Conservation (phyloP, 2,888 invertebrate genomes). For the Synanthedon myopaeformis region DNA sequence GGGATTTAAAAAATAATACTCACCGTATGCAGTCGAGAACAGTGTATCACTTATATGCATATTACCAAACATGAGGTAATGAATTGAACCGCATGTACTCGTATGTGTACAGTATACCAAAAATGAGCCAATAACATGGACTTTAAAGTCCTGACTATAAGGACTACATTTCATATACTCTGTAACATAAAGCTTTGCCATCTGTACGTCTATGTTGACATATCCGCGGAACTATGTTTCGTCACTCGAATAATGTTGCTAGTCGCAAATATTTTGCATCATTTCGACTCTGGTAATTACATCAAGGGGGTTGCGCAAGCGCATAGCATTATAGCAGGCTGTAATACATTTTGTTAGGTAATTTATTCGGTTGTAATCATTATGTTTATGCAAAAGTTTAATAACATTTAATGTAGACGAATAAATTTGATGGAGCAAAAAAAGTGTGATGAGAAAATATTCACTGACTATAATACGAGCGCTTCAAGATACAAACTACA, state of each 20-base stretch:
- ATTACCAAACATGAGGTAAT: slow-evolving; percentile 55
- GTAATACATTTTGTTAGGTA: background rate
- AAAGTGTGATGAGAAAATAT: too few species aligned
- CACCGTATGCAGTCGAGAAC: slow-evolving; percentile 14
- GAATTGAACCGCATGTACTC: slow-evolving; percentile 2
- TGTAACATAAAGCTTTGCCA: slow-evolving; percentile 2
- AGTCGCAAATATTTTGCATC: slow-evolving; percentile 43
- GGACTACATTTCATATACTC: too few species aligned
- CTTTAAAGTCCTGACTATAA: too few species aligned
- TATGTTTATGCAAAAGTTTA: slow-evolving; percentile 1
- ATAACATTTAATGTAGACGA: slow-evolving; percentile 1
- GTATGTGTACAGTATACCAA: slow-evolving; percentile 16
- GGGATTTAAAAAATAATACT: background rate
- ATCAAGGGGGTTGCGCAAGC: slow-evolving; percentile 4
- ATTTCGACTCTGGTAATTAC: slow-evolving; percentile 11
- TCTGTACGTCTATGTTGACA: slow-evolving; percentile 46
- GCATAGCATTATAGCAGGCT: slow-evolving; percentile 1
- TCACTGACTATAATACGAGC: too few species aligned
- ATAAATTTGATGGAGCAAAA: too few species aligned
- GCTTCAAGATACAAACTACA: too few species aligned
- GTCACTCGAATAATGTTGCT: slow-evolving; percentile 31
- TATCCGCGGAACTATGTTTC: slow-evolving; percentile 55
- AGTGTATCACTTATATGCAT: slow-evolving; percentile 45
- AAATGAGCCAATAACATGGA: slow-evolving; percentile 38
- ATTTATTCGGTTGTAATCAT: background rate